Evolutionary conservation across 1,140 invertebrate genomes (phyloP).

Genomic region (Drosophila paulistorum): DNA sequence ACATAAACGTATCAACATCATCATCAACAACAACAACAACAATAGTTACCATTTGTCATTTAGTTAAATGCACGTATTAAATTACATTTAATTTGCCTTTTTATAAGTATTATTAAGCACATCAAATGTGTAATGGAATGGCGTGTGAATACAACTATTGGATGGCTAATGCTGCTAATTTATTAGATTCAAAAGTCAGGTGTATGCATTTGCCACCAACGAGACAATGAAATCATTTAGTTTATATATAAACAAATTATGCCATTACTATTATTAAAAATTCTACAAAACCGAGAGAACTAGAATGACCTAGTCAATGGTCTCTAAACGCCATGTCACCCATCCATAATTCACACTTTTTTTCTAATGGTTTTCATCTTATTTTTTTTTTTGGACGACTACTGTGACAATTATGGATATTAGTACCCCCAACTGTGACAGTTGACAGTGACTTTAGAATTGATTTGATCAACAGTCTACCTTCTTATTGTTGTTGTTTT

Average conservation of each 20-base stretch:
- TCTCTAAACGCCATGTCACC: slow-evolving; percentile 14
- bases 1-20: not conserved
- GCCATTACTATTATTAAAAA: slow-evolving; percentile 46
- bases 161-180: slow-evolving; percentile 44
- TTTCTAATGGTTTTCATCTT: not conserved
- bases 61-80: slow-evolving; percentile 72
- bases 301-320: slow-evolving; percentile 23
- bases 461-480: slow-evolving; percentile 75
- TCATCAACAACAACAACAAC: not conserved
- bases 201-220: slow-evolving; percentile 12
- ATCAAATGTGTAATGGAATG: slow-evolving; percentile 32
- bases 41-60: slow-evolving; percentile 59
- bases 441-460: slow-evolving; percentile 73
- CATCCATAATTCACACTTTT: slow-evolving; percentile 54
- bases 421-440: slow-evolving; percentile 57
- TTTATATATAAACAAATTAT: slow-evolving; percentile 79
- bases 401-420: slow-evolving; percentile 10
- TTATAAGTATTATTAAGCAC: slow-evolving; percentile 23
- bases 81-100: slow-evolving; percentile 66
- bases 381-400: slow-evolving; percentile 12
- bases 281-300: slow-evolving; percentile 3
- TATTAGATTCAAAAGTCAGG: slow-evolving; percentile 48
- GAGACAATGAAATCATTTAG: slow-evolving; percentile 67
- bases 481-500: slow-evolving; percentile 34
- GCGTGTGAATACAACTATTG: slow-evolving; percentile 59